Percentiles rank a stretch among this genome's conserved stretches.
These are phyloP conservation scores for Strigamia maritima DNA, from an alignment of 2,888 invertebrate species.

Conservation along the genomic window DNA sequence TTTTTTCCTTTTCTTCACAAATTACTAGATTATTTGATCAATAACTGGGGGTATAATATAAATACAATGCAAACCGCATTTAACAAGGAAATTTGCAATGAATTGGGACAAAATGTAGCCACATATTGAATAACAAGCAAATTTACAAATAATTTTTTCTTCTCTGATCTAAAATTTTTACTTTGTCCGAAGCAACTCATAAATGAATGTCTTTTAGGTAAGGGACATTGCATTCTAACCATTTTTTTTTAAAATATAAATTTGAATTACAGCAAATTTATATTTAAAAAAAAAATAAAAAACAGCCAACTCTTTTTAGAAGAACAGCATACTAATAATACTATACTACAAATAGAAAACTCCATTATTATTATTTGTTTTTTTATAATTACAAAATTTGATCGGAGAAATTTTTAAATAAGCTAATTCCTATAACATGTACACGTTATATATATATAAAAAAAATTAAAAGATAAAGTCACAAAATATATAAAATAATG, in stretches of 20 bases:
- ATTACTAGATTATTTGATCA: conserved; percentile 16
- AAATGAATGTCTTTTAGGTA: background rate
- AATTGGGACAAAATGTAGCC: conserved; percentile 11
- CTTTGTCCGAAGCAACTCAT: conserved; percentile 11
- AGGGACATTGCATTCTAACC: background rate
- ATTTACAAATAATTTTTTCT: background rate
- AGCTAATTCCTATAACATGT: conserved; percentile 21
- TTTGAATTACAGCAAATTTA: background rate
- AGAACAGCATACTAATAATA: background rate
- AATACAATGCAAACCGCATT: conserved; percentile 19
- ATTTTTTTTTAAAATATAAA: background rate
- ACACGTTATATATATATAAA: background rate
- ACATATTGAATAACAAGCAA: conserved; percentile 25
- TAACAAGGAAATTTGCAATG: conserved; percentile 18
- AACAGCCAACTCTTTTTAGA: background rate
- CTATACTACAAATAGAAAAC: conserved; percentile 12
- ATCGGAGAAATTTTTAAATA: background rate
- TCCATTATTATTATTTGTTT: background rate
- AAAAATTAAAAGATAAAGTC: background rate
- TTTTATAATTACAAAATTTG: conserved; percentile 11
- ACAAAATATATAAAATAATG: conserved; percentile 11
- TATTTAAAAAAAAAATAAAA: background rate
- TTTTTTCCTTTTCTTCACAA: background rate
- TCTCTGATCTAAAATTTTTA: background rate
- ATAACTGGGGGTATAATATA: conserved; percentile 25